Conservation (phyloP, 2,888 invertebrate species). For the Norana najaformis region DNA sequence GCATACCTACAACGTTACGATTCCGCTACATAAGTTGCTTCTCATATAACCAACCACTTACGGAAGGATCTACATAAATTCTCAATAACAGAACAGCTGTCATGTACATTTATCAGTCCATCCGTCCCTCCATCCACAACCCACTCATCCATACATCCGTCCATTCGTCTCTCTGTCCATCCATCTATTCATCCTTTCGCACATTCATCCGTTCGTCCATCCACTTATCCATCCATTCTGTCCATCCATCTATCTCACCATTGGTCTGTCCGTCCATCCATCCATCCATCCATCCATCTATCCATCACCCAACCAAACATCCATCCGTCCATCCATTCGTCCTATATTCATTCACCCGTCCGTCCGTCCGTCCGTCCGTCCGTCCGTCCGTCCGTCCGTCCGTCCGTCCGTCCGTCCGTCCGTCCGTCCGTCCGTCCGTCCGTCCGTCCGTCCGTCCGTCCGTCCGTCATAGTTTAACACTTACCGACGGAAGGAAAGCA, state of each 20-base stretch:
- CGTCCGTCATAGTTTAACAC: neutral
- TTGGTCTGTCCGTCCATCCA: too few species aligned
- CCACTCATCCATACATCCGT: too few species aligned
- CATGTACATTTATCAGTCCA: too few species aligned
- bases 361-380: neutral
- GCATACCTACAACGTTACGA: neutral
- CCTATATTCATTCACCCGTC: neutral
- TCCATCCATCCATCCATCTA: too few species aligned
- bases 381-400: neutral
- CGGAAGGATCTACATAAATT: too few species aligned
- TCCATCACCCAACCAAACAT: neutral
- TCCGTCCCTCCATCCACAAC: too few species aligned
- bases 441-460: neutral
- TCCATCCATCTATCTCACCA: too few species aligned
- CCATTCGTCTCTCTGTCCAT: too few species aligned
- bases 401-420: neutral
- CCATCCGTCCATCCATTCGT: neutral
- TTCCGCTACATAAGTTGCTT: neutral
- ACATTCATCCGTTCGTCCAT: too few species aligned
- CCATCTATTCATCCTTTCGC: too few species aligned
- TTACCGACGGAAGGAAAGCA: neutral
- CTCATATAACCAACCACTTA: neutral
- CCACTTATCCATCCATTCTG: too few species aligned
- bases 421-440: neutral
- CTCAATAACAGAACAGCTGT: too few species aligned